Conservation (phyloP, 2,888 invertebrate species). For the Nematopogon swammerdamellus region DNA sequence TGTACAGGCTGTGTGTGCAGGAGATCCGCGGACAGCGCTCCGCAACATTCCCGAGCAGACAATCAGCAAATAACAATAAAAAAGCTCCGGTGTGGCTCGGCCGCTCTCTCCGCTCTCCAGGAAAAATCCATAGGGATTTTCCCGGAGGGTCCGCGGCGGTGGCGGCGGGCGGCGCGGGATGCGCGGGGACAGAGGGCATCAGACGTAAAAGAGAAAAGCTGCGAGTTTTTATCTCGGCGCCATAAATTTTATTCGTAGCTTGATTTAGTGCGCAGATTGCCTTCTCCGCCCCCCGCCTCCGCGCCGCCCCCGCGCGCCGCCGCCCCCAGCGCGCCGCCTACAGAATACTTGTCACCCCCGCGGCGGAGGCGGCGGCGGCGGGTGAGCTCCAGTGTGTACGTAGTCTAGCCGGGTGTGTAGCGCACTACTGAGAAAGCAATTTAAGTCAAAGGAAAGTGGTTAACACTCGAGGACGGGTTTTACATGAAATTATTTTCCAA, state of each 20-base stretch:
- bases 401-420: no score
- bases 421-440: no score
- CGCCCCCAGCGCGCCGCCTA: slow-evolving; percentile 37
- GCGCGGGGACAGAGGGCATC: slow-evolving; percentile 3
- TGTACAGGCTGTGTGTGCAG: no score
- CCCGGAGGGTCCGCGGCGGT: slow-evolving; percentile 29
- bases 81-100: slow-evolving; percentile 51
- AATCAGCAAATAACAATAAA: slow-evolving; percentile 54
- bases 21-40: slow-evolving; percentile 54
- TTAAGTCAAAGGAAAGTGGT: no score
- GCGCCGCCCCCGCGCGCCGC: slow-evolving; percentile 3
- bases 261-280: slow-evolving; percentile 60
- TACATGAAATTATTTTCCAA: no score
- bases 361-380: background rate
- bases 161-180: slow-evolving; percentile 34
- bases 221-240: slow-evolving; percentile 61
- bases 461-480: no score
- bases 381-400: no score
- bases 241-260: slow-evolving; percentile 61
- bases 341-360: slow-evolving; percentile 48
- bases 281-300: slow-evolving; percentile 31
- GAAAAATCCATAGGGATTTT: slow-evolving; percentile 58
- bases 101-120: slow-evolving; percentile 52
- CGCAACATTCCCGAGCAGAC: slow-evolving; percentile 26
- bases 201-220: slow-evolving; percentile 59